These are phyloP conservation scores for Hystrix cristata DNA, from an alignment of 2,113 vertebrate genomes.

Conservation along the genomic window DNA sequence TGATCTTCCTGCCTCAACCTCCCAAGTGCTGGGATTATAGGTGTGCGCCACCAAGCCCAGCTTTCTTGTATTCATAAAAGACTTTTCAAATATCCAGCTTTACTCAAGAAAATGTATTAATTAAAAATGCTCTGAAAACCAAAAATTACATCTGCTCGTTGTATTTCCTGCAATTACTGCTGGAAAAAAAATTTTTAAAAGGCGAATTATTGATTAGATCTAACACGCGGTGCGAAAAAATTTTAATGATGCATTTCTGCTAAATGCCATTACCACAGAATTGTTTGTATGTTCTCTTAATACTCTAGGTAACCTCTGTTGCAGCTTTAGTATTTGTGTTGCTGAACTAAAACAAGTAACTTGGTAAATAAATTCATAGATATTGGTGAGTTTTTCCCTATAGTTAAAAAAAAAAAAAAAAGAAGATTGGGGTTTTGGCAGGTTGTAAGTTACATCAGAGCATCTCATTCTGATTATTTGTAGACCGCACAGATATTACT, in stretches of 20 bases:
- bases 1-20: not conserved
- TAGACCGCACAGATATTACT: conserved; percentile 32
- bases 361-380: conserved; percentile 59
- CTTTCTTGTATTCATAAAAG: not conserved
- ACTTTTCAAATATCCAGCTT: conserved; percentile 13
- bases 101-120: conserved; percentile 45
- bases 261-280: conserved; percentile 19
- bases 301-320: conserved; percentile 63
- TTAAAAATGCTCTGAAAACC: conserved; percentile 52
- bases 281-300: conserved; percentile 56
- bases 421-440: not conserved
- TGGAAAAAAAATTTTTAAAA: not conserved
- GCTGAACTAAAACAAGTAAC: conserved; percentile 47
- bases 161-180: conserved; percentile 47
- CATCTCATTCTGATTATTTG: conserved; percentile 53
- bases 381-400: conserved; percentile 24
- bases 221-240: not conserved
- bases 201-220: conserved; percentile 62
- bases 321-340: conserved; percentile 61
- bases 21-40: not conserved
- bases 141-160: conserved; percentile 36
- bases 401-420: not conserved
- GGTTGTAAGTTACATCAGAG: conserved; percentile 14
- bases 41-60: not conserved
- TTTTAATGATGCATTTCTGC: conserved; percentile 53